A percentile compares a stretch with the other conserved stretches of the same genome.
Evolutionary conservation across 2,888 invertebrate genomes (phyloP).

Genomic region (Ophion slaviceki): DNA sequence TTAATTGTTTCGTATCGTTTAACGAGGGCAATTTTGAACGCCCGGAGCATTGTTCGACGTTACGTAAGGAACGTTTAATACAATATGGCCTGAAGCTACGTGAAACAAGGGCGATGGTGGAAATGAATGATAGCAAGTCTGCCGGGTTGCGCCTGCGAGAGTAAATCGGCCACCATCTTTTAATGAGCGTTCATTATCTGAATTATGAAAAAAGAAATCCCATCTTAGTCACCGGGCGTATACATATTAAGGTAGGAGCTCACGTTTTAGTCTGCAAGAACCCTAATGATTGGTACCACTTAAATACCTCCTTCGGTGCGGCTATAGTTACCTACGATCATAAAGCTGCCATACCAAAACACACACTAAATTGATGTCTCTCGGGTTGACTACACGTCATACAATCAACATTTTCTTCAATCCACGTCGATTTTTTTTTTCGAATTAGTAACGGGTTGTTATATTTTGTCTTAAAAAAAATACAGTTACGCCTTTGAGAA

Average conservation of each 20-base stretch:
- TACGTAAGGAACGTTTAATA: conserved; percentile 51
- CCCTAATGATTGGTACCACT: neutral
- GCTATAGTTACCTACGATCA: neutral
- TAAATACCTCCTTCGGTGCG: neutral
- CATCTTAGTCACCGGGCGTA: conserved; percentile 22
- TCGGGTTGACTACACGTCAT: neutral
- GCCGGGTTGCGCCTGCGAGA: conserved; percentile 18
- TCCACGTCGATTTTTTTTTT: neutral
- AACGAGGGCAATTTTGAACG: conserved; percentile 42
- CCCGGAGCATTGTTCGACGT: conserved; percentile 42
- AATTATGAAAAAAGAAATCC: neutral
- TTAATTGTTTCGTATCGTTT: conserved; percentile 51
- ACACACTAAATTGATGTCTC: neutral
- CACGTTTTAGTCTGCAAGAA: neutral
- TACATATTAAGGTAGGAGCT: neutral
- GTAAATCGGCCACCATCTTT: conserved; percentile 35
- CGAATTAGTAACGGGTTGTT: neutral
- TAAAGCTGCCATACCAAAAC: neutral
- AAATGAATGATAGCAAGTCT: conserved; percentile 40
- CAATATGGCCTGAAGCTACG: conserved; percentile 37
- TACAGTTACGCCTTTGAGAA: too few relatives aligned
- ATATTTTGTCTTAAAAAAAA: neutral
- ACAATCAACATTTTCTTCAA: neutral
- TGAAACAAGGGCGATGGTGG: conserved; percentile 41
- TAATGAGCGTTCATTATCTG: conserved; percentile 38